Percentiles rank a stretch among this genome's conserved stretches.
Conservation (phyloP, 2,113 vertebrate genomes). For the Callionymus lyra region DNA sequence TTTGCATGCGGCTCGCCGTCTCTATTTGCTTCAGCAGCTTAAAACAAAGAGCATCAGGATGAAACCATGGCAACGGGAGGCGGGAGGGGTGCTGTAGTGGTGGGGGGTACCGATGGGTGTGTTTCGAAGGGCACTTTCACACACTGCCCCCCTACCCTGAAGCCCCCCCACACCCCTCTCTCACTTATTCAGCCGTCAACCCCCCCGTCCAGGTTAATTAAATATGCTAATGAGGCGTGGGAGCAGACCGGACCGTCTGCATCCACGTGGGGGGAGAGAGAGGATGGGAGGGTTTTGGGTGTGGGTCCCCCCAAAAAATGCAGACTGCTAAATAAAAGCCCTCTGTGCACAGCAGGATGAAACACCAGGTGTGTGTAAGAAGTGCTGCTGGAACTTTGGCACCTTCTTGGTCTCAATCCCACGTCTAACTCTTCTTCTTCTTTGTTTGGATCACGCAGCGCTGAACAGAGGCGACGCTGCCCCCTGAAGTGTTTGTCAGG, state of each 20-base stretch:
- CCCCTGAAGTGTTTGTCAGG: no score
- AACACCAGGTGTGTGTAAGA: not conserved
- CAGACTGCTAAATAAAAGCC: constrained; percentile 11
- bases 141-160: constrained; percentile 26
- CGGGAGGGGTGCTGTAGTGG: not conserved
- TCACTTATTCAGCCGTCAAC: constrained; percentile 30
- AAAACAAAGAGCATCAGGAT: constrained; percentile 54
- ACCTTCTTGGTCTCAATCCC: no score
- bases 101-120: constrained; percentile 19
- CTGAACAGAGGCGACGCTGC: no score
- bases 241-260: constrained; percentile 41
- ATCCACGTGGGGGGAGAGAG: constrained; percentile 4
- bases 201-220: constrained; percentile 39
- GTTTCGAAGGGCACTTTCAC: constrained; percentile 40
- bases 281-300: not conserved
- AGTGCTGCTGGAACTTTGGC: no score
- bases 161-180: not conserved
- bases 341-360: not conserved
- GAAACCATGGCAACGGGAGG: constrained; percentile 39
- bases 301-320: not conserved
- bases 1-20: constrained; percentile 33
- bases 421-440: no score
- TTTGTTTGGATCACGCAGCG: no score
- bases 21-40: constrained; percentile 40
- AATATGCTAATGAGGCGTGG: constrained; percentile 56